Percentiles rank a stretch among this genome's conserved stretches.
Conservation (phyloP, 1,140 invertebrate species). For the Cardiocondyla obscurior region DNA sequence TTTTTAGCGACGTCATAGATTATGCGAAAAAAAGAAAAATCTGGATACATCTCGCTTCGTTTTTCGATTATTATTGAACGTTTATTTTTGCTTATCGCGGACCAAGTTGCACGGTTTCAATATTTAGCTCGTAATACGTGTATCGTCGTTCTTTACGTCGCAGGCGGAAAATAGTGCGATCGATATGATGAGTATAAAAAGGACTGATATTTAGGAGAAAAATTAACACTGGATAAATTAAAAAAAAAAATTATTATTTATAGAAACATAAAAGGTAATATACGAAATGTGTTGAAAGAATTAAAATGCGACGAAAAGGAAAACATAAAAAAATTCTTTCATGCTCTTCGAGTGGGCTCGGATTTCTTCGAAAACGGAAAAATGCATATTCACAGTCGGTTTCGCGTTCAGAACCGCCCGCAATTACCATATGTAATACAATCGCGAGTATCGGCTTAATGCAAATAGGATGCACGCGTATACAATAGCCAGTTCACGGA, state of each 20-base stretch:
- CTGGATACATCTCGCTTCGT: not conserved
- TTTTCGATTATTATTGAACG: not conserved
- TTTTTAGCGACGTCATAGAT: conserved; percentile 3
- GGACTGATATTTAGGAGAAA: not conserved
- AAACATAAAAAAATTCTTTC: not conserved
- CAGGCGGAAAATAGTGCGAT: not conserved
- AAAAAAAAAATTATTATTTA: conserved; percentile 1
- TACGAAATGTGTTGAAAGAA: too few species aligned
- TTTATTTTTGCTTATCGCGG: conserved; percentile 1
- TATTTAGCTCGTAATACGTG: not conserved
- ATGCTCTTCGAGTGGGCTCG: not conserved
- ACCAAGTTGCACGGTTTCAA: not conserved
- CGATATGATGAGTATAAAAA: not conserved
- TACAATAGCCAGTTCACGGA: not conserved
- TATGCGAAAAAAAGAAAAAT: not conserved
- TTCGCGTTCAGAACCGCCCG: not conserved
- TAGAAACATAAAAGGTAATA: not conserved
- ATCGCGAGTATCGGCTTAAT: conserved; percentile 38
- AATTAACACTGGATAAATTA: not conserved
- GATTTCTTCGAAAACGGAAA: conserved; percentile 10
- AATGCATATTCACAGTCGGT: conserved; percentile 33
- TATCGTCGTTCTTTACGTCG: not conserved
- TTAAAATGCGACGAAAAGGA: not conserved
- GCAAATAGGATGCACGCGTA: conserved; percentile 7
- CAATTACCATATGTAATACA: conserved; percentile 51